A percentile compares a stretch with the other conserved stretches of the same genome.
phyloP scores from a whole-genome alignment of 2,113 vertebrate genomes.

The Ciconia maguari region DNA sequence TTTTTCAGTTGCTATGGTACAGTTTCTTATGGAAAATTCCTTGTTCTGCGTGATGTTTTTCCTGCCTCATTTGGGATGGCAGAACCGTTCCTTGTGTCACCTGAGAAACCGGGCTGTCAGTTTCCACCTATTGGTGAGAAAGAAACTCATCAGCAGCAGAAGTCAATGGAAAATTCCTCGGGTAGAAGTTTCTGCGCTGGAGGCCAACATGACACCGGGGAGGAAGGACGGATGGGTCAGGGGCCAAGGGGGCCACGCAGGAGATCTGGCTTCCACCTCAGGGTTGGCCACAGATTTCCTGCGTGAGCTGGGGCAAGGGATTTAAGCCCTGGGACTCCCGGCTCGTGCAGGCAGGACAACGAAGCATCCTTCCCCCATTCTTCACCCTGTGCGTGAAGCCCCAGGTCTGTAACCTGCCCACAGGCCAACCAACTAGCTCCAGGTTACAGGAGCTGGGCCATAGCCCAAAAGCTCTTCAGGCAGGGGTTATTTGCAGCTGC shows the following conservation, averaged over 20 bases:
- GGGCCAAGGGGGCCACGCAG: background rate
- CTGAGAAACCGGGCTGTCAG: constrained; percentile 71
- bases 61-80: constrained; percentile 71
- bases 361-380: background rate
- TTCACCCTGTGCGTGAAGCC: background rate
- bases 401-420: background rate
- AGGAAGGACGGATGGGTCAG: background rate
- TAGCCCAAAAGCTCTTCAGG: constrained; percentile 34
- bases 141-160: constrained; percentile 72
- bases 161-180: constrained; percentile 54
- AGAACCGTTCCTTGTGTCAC: constrained; percentile 69
- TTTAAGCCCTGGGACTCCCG: background rate
- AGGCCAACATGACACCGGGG: background rate
- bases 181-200: constrained; percentile 56
- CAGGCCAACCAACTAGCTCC: background rate
- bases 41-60: constrained; percentile 68
- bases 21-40: constrained; percentile 71
- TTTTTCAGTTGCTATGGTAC: constrained; percentile 69
- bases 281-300: background rate
- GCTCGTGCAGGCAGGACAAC: background rate
- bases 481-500: background rate
- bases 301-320: background rate
- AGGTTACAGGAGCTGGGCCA: background rate
- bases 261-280: background rate
- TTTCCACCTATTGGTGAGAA: constrained; percentile 74